Evolutionary conservation across 2,888 invertebrate genomes (phyloP).

Genomic region (Melieria picta): DNA sequence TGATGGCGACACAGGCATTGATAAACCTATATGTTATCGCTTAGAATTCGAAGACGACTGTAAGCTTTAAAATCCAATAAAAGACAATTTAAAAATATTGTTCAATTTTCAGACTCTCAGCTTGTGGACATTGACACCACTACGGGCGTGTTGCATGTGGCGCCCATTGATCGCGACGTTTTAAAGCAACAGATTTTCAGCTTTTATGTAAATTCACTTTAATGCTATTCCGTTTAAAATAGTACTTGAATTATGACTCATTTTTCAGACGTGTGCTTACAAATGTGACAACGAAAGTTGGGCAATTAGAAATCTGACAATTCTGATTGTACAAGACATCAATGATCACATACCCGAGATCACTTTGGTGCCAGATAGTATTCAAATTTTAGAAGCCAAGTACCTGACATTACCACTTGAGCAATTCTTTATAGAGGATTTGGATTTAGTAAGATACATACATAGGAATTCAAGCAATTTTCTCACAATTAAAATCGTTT

Average conservation of each 20-base stretch:
- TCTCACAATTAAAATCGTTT: neutral
- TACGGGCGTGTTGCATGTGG: slow-evolving; percentile 46
- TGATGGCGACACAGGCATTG: slow-evolving; percentile 73
- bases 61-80: slow-evolving; percentile 47
- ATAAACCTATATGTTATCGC: slow-evolving; percentile 69
- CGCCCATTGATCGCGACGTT: slow-evolving; percentile 67
- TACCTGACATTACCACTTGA: slow-evolving; percentile 67
- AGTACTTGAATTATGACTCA: neutral
- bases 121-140: slow-evolving; percentile 43
- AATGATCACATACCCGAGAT: slow-evolving; percentile 76
- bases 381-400: slow-evolving; percentile 69
- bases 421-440: slow-evolving; percentile 69
- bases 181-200: slow-evolving; percentile 67
- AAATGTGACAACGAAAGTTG: slow-evolving; percentile 61
- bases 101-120: slow-evolving; percentile 41
- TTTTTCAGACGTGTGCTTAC: slow-evolving; percentile 65
- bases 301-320: slow-evolving; percentile 60
- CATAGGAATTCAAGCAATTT: slow-evolving; percentile 7
- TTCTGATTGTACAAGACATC: slow-evolving; percentile 69
- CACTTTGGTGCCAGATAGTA: slow-evolving; percentile 57
- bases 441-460: slow-evolving; percentile 67
- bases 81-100: neutral
- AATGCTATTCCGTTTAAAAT: neutral
- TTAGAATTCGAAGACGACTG: slow-evolving; percentile 65
- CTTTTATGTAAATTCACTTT: slow-evolving; percentile 50